Conservation (phyloP, 2,113 vertebrate species). For the Noctilio leporinus region DNA sequence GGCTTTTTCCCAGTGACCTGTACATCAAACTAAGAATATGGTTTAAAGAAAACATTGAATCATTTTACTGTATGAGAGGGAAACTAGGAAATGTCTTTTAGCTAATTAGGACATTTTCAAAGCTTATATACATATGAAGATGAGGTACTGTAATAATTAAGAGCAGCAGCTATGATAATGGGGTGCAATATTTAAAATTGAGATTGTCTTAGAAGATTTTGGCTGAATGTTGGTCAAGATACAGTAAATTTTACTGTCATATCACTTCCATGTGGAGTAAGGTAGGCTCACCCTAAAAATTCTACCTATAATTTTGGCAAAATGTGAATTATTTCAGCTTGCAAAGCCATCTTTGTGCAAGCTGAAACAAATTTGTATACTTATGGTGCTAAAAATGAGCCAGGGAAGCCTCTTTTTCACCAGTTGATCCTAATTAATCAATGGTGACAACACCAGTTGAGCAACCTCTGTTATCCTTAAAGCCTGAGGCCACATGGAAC, state of each 20-base stretch:
- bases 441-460: neutral
- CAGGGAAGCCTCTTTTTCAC: neutral
- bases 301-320: neutral
- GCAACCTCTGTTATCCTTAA: neutral
- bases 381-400: neutral
- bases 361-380: neutral
- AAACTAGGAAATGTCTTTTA: neutral
- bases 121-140: neutral
- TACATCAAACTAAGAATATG: neutral
- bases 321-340: neutral
- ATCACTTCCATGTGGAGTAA: neutral
- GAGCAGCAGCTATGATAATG: neutral
- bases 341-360: neutral
- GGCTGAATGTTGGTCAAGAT: neutral
- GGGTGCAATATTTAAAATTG: neutral
- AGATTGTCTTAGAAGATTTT: neutral
- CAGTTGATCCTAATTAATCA: neutral
- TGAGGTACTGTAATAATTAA: neutral
- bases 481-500: neutral
- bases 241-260: neutral
- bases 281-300: neutral
- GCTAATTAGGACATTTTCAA: neutral
- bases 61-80: neutral
- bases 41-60: neutral
- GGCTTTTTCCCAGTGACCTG: neutral